Base-by-base conservation (phyloP, 2,797 vertebrate genomes). In the Acanthis flammea region DNA sequence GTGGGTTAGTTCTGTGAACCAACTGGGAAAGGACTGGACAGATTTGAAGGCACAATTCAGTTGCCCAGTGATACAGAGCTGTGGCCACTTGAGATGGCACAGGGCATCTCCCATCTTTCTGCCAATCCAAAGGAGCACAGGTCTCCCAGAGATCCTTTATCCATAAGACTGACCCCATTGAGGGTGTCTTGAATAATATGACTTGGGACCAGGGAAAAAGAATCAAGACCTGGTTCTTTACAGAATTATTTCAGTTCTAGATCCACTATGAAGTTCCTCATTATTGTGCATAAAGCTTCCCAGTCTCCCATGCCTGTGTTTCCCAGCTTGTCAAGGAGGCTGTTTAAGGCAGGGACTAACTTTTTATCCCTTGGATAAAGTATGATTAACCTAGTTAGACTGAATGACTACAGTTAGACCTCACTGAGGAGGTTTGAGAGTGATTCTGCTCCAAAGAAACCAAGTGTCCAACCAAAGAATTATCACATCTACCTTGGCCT, bases 91-190 rank as follows among this genome's bases (percentile, higher is more conserved):
- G 48, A 68, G 50, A 28, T 86, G 23, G 23, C 19, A 23, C 7
- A 72, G 22, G 37, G 4, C 23, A 45, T 75, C 12, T 42, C 41
- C 10, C 2, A 3, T 71, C 55, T 7, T 88, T 50, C 39, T 61
- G 27, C 47, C 25, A 35, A 2, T 71, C 39, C 17, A 37, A 6
- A 81, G 28, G 65, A 81, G 8, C 0, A 1, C 25, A 37, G 22
- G 5, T 62, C 24, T 92, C 16, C 30, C 19, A 17, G 3, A 57
- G 42, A 66, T 70, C 41, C 55, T 66, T 48, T 17, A 27, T 73
- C 17, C 0, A 0, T 58, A 35, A n/a, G 12, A 8, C 35, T 0
- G 0, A 50, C 4, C 12, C 41, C 28, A 18, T 0, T 41, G 1
- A 83, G 12, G 4, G n/a, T 76, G 14, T 54, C 19, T 51, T 73